Evolutionary conservation across 2,888 invertebrate genomes (phyloP), one percentile per base, ranked within the genome.

Genomic region (Panorpa germanica): DNA sequence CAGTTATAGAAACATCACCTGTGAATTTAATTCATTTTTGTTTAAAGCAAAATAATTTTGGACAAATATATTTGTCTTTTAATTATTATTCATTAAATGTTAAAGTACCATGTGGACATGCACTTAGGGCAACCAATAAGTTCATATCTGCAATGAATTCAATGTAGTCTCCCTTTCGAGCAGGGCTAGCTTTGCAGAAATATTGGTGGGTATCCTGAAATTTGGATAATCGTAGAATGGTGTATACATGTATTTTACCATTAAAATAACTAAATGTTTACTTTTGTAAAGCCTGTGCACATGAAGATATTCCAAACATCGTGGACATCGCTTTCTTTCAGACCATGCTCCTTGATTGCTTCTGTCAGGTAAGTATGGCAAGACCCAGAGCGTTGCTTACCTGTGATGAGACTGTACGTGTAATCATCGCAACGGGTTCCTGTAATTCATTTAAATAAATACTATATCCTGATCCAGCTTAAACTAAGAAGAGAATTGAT

Each of bases 301-400:
- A 59, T 60, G 28, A 61, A 61, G 25, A 61, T 55, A 38, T 61
- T 61, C 53, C 59, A 56, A 2, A 60, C 60, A 43, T 61, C 60
- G 37, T 61, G 60, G 1, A 60, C 58, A 41, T 59, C 57, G 13
- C 49, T 47, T 35, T 60, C 60, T 3, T 37, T 40, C 31, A 59
- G 39, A 7, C 52, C 55, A 5, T 47, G 45, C 24, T 52, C 50
- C 33, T 48, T 40, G 2, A 53, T 44, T 1, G 58, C 59, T 24
- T 52, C 45, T 0, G 50, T 50, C 23, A 61, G 39, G 20, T 55
- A 54, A 26, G 53, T 53, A 34, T 60, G 60, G 25, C 60, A 60
- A 28, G 55, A 57, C 22, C 47, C 49, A 8, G 45, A 42, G 7
- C 53, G 45, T 11, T 55, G 46, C 18, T 53, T 39, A 1, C 59